Base-by-base conservation (phyloP, 2,797 vertebrate genomes). In the Tenualosa ilisha region DNA sequence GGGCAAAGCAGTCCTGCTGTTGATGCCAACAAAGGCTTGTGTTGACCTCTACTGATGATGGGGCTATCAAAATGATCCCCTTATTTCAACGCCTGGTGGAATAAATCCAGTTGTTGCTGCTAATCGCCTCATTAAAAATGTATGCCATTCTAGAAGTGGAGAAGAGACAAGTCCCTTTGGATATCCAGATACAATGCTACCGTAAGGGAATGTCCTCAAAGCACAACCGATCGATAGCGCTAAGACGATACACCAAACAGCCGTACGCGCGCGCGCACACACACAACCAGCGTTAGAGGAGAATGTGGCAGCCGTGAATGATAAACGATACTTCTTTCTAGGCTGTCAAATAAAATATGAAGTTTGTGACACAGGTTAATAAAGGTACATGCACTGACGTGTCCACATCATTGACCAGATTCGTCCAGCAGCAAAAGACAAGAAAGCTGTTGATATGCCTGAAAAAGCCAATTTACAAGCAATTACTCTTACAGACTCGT, bases 81-180 rank as follows among this genome's bases (percentile, higher is more conserved):
- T 54, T 83, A 85, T 88, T 90, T 85, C 87, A 87, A 81, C 89
- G 87, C 83, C 83, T 63, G 87, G 91, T 89, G 90, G 93, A 93
- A 89, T 84, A 88, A 87, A 89, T 86, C 82, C 90, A 91, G 68
- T 88, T 87, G 86, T 85, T 88, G 84, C 84, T 85, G 63, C 81
- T 85, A 87, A 86, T 86, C 82, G 54, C n/a, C 68, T 85, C 49
- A 88, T 90, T 89, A 88, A 90, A 90, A 85, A 92, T 92, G 72
- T 5, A 91, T 88, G 79, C 46, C 51, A 46, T 51, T 85, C 17
- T 49, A 53, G 20, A 43, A 59, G 84, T 46, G 81, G 85, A 82
- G 63, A 46, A 50, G 75, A 82, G 50, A 79, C 84, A 68, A 24
- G 61, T 85, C 61, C 68, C 75, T 82, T 87, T 26, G 56, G 61